Base-by-base conservation (phyloP, 2,113 vertebrate species). In the Beaufortia kweichowensis region DNA sequence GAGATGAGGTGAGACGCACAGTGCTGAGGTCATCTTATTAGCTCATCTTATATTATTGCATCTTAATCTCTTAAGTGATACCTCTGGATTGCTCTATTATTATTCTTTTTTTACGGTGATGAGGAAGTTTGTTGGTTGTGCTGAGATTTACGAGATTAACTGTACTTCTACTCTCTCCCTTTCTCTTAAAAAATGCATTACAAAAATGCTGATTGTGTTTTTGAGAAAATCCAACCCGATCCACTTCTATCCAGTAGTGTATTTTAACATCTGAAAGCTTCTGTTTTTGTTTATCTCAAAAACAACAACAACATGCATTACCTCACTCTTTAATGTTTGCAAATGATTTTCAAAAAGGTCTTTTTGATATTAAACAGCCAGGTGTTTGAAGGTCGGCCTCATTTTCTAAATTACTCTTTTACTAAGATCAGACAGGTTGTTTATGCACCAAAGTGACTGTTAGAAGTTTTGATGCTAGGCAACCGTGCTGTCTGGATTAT, bases 311-410 rank as follows among this genome's bases (percentile, higher is more conserved):
- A 75, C 21, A 14, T 50, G 31, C 19, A 26, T 63, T 28, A 28
- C 9, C 11, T 69, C n/a, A 46, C 53, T 41, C 9, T 31, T 72
- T 46, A 28, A 43, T 72, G 70, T 75, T 83, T 75, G 55, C 75
- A 53, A 73, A 71, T 50, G n/a, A 61, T 57, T 61, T n/a, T 61
- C 29, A 69, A 8, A 61, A 65, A 29, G 64, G 77, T 21, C 55
- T 72, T 3, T 31, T 23, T 48, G 33, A 75, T 79, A 59, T 61
- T 73, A 76, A 77, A 68, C 50, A 19, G 29, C 31, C 63, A 72
- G 43, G 21, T 81, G 79, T 81, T 81, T 84, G 62, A 81, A 78
- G 75, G 53, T 64, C 39, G 41, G 66, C 53, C 75, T 69, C 67
- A 59, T 78, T 76, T 72, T 70, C 60, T 72, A 67, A 33, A 68